Percentiles rank a stretch among this genome's conserved stretches.
These are phyloP conservation scores for Ophioderma brevispina DNA, from an alignment of 35 echinoderm and acorn worm genomes.

Conservation along the genomic window DNA sequence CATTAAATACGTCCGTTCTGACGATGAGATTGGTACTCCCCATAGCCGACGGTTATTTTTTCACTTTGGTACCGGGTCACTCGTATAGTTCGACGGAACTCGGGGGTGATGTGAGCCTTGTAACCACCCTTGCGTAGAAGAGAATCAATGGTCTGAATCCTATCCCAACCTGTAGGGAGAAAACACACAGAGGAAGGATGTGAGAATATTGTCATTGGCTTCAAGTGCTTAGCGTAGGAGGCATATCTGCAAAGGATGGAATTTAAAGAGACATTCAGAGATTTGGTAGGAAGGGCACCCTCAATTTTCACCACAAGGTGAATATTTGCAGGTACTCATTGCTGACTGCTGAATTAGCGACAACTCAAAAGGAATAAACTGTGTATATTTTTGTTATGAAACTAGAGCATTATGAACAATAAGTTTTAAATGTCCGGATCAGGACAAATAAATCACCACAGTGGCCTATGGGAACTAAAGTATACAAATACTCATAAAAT, in stretches of 20 bases:
- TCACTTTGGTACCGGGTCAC: conserved; percentile 97
- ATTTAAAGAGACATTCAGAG: background rate
- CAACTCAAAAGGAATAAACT: too few relatives aligned
- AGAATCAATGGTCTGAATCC: conserved; percentile 86
- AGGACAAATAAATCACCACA: too few relatives aligned
- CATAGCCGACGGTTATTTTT: conserved; percentile 91
- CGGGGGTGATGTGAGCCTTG: conserved; percentile 71
- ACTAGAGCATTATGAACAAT: too few relatives aligned
- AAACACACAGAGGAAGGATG: background rate
- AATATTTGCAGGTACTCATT: too few relatives aligned
- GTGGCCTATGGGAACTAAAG: too few relatives aligned
- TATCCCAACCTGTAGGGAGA: conserved; percentile 82
- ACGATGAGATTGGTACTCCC: conserved; percentile 70
- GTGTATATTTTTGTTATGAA: too few relatives aligned
- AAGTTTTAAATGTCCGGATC: too few relatives aligned
- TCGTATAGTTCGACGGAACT: conserved; percentile 88
- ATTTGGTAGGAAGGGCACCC: background rate
- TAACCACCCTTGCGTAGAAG: conserved; percentile 96
- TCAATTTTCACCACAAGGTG: too few relatives aligned
- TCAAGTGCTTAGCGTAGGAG: background rate
- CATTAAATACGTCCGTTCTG: conserved; percentile 98
- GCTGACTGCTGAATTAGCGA: too few relatives aligned
- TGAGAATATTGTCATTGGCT: background rate
- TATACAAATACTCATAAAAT: too few relatives aligned
- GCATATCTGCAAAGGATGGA: background rate